These are phyloP conservation scores for Nomia melanderi DNA, from an alignment of 1,140 invertebrate genomes.

Conservation along the genomic window DNA sequence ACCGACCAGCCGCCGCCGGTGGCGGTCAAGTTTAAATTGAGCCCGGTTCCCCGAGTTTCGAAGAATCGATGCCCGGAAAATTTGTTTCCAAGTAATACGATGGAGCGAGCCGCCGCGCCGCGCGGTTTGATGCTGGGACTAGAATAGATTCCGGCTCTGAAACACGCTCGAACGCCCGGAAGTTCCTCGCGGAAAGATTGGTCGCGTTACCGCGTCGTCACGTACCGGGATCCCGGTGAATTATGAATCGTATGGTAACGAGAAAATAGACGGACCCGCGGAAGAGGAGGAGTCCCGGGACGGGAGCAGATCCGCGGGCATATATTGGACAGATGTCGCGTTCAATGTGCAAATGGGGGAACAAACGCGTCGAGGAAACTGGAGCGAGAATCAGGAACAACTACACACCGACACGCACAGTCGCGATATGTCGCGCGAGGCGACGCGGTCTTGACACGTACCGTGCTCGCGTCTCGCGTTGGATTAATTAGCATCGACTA, in stretches of 20 bases:
- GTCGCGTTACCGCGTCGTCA: no score
- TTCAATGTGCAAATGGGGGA: constrained; percentile 57
- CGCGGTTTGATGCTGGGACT: background rate
- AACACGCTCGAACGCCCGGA: no score
- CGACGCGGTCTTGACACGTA: constrained; percentile 15
- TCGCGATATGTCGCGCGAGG: background rate
- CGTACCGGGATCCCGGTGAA: constrained; percentile 31
- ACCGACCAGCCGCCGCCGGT: background rate
- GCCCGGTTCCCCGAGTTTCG: background rate
- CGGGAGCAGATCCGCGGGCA: constrained; percentile 11
- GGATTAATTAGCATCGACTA: background rate
- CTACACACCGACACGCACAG: constrained; percentile 8
- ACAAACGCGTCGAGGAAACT: constrained; percentile 41
- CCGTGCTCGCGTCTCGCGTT: background rate
- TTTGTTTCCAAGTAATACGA: background rate
- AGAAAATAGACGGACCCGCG: constrained; percentile 21
- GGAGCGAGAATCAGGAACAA: constrained; percentile 52
- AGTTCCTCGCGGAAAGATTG: no score
- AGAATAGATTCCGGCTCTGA: background rate
- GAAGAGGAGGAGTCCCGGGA: background rate
- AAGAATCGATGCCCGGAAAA: constrained; percentile 18
- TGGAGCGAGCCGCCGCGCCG: background rate
- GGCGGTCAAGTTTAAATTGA: constrained; percentile 18
- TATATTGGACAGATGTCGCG: constrained; percentile 65
- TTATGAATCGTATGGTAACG: constrained; percentile 50